Evolutionary conservation across 2,888 invertebrate species (phyloP), one percentile per base, ranked within the genome.

Genomic region (Acrocyrtus sp.): DNA sequence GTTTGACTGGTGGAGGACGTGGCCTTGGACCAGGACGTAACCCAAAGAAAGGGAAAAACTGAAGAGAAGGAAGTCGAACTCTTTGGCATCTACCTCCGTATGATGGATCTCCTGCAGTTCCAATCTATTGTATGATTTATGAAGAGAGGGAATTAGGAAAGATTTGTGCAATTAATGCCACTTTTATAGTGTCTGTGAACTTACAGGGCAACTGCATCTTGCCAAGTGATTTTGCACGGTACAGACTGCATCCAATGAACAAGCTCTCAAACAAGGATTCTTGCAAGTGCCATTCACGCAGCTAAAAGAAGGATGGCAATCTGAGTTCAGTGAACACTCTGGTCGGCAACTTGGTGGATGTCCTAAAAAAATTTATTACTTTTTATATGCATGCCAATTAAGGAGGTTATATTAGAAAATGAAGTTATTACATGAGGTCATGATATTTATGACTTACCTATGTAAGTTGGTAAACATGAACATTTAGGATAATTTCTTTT

Each of bases 271-370:
- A 56, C 76, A 76, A 21, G 76, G 76, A 56, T 76, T 65, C 51
- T 62, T 45, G 21, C 76, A 76, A 12, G 54, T 53, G 15, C 69
- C 58, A 27, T 73, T 68, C 0, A 45, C 15, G 41, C 76, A 76
- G 17, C 27, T n/a, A 47, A 56, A 69, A 3, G 48, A 47, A 29
- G 50, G 17, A 27, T 73, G 65, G 24, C 76, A 76, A 57, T 76
- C 76, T 1, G 24, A 10, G 53, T 73, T 27, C 10, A 76, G 12
- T 19, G 51, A 41, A 43, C 76, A 76, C 34, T 76, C 73, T 17
- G 76, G 76, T 8, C 72, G 41, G 43, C 76, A 76, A 17, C 66
- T 48, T 22, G 76, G 76, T 21, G 69, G 65, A 34, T 69, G 43
- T 24, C 75, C 75, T 65, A 27, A 17, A 41, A n/a, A 47, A 26